Conservation (phyloP, 1,140 invertebrate species). For the Lordiphosa stackelbergi region DNA sequence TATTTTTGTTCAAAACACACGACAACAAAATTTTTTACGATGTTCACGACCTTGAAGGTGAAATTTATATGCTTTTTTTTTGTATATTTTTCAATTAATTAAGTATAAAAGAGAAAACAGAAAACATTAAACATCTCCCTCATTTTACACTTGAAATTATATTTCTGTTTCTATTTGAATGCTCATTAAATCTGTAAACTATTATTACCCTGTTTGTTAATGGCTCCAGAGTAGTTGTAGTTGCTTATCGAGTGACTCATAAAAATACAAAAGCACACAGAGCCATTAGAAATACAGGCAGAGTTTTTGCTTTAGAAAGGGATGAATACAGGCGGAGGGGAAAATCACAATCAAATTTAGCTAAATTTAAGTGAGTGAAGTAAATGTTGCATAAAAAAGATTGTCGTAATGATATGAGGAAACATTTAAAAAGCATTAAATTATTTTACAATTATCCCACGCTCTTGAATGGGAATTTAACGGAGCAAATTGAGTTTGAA, state of each 20-base stretch:
- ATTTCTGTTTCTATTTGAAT: slow-evolving; percentile 6
- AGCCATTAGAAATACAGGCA: slow-evolving; percentile 1
- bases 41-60: slow-evolving; percentile 51
- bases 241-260: slow-evolving; percentile 62
- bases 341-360: slow-evolving; percentile 43
- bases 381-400: slow-evolving; percentile 11
- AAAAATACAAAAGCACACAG: slow-evolving; percentile 5
- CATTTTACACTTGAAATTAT: slow-evolving; percentile 62
- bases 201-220: slow-evolving; percentile 18
- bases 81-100: slow-evolving; percentile 9
- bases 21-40: slow-evolving; percentile 49
- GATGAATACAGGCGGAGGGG: slow-evolving; percentile 5
- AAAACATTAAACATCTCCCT: slow-evolving; percentile 47
- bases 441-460: too few relatives aligned
- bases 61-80: slow-evolving; percentile 29
- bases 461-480: too few relatives aligned
- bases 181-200: slow-evolving; percentile 17
- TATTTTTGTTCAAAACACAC: slow-evolving; percentile 22
- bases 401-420: too few relatives aligned
- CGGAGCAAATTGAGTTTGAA: too few relatives aligned
- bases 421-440: too few relatives aligned
- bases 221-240: slow-evolving; percentile 44
- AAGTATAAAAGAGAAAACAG: slow-evolving; percentile 29
- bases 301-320: slow-evolving; percentile 5
- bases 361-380: slow-evolving; percentile 5